A percentile compares a stretch with the other conserved stretches of the same genome.
phyloP scores from a whole-genome alignment of 2,797 vertebrate genomes.

The Pipistrellus pipistrellus region DNA sequence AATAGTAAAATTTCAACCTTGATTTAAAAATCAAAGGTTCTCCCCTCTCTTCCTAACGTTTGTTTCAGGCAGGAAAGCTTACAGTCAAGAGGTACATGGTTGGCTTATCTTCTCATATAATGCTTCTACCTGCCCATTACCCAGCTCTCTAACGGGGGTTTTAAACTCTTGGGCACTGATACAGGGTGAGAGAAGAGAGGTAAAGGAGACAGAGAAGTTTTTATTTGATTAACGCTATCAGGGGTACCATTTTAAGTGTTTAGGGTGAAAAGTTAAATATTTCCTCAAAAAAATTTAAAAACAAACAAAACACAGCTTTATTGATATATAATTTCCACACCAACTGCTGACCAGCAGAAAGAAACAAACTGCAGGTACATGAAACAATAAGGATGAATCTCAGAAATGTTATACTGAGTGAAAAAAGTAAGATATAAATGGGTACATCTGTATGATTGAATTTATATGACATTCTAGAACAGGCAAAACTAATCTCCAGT shows the following conservation, averaged over 20 bases:
- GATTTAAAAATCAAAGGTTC: background rate
- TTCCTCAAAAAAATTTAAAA: background rate
- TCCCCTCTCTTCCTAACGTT: background rate
- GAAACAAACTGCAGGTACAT: background rate
- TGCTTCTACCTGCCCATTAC: background rate
- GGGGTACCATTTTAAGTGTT: background rate
- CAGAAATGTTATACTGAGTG: background rate
- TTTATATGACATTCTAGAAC: background rate
- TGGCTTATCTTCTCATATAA: background rate
- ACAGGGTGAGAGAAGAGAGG: background rate
- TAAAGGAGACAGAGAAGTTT: background rate
- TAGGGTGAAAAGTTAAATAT: background rate
- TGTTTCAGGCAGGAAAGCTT: background rate
- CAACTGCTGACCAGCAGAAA: background rate
- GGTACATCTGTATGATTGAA: background rate
- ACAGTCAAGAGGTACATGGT: background rate
- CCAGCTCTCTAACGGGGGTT: background rate
- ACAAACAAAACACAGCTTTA: background rate
- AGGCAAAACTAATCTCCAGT: background rate
- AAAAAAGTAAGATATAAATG: background rate
- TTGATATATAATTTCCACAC: background rate
- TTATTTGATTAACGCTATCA: background rate
- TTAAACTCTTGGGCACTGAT: background rate
- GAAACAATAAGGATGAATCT: background rate
- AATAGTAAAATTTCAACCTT: background rate